phyloP scores from a whole-genome alignment of 2,113 vertebrate genomes.

The Psephotus haematonotus region DNA sequence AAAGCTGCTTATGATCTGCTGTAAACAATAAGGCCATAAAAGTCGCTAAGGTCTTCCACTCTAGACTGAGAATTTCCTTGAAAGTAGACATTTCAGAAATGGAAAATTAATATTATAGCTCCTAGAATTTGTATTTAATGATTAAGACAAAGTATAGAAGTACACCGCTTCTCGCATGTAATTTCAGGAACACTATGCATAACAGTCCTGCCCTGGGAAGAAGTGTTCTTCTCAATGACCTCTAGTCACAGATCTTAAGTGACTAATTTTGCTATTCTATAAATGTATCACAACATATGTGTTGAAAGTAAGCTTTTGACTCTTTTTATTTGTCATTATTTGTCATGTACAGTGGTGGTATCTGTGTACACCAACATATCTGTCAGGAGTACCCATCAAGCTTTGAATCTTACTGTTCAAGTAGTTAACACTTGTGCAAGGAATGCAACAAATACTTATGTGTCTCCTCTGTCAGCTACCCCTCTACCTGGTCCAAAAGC shows the following conservation, averaged over 20 bases:
- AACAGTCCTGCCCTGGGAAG: neutral
- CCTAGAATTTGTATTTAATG: neutral
- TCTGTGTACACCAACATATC: neutral
- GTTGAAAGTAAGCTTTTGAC: neutral
- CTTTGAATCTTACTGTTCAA: neutral
- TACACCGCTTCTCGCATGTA: too few species aligned
- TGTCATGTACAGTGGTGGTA: neutral
- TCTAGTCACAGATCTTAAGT: neutral
- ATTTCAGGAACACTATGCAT: neutral
- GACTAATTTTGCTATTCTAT: neutral
- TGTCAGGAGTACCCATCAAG: neutral
- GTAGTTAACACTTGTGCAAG: neutral
- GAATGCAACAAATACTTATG: neutral
- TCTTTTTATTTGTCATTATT: neutral
- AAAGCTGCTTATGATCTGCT: neutral
- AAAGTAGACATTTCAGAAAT: neutral
- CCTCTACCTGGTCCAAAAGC: neutral
- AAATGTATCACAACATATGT: neutral
- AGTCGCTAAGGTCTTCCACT: neutral
- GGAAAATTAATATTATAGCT: neutral
- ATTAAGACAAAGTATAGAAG: neutral
- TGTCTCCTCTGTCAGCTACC: neutral
- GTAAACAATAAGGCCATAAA: neutral
- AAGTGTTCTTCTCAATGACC: neutral
- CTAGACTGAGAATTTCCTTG: neutral